These are phyloP conservation scores for Cataglyphis livida DNA, from an alignment of 2,888 invertebrate genomes.

Conservation along the genomic window DNA sequence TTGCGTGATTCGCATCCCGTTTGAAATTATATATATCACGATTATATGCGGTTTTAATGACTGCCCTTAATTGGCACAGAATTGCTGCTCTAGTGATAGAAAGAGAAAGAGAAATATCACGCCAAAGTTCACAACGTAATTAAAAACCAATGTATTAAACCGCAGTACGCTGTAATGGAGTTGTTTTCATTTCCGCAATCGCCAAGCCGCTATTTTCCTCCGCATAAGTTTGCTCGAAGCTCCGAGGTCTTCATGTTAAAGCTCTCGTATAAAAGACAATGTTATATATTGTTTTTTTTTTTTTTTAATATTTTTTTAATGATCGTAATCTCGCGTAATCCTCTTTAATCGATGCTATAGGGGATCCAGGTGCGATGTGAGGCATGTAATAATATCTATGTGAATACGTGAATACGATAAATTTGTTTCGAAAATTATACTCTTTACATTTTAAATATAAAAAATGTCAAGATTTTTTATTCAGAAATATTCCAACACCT, in stretches of 20 bases:
- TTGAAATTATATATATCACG: neutral
- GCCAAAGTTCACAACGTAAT: slow-evolving; percentile 33
- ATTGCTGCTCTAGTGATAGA: slow-evolving; percentile 22
- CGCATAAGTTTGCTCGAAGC: neutral
- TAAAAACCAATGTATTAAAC: slow-evolving; percentile 38
- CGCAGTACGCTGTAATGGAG: slow-evolving; percentile 31
- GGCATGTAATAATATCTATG: neutral
- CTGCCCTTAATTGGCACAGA: slow-evolving; percentile 42
- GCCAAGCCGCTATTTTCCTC: neutral
- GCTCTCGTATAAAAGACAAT: neutral
- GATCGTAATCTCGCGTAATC: neutral
- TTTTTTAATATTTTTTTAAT: neutral
- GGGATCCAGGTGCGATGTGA: neutral
- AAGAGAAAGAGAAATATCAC: neutral
- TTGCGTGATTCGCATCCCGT: slow-evolving; percentile 23
- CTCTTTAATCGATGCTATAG: neutral
- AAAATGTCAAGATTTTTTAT: neutral
- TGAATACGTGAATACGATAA: neutral
- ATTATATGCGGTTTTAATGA: slow-evolving; percentile 35
- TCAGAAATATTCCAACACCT: neutral
- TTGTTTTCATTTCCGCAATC: slow-evolving; percentile 12
- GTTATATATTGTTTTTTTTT: neutral
- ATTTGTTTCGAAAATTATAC: neutral
- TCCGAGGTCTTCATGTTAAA: neutral
- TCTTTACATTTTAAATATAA: neutral